Evolutionary conservation across 2,888 invertebrate species (phyloP), one percentile per base, ranked within the genome.

Genomic region (Ennomos quercinarius): DNA sequence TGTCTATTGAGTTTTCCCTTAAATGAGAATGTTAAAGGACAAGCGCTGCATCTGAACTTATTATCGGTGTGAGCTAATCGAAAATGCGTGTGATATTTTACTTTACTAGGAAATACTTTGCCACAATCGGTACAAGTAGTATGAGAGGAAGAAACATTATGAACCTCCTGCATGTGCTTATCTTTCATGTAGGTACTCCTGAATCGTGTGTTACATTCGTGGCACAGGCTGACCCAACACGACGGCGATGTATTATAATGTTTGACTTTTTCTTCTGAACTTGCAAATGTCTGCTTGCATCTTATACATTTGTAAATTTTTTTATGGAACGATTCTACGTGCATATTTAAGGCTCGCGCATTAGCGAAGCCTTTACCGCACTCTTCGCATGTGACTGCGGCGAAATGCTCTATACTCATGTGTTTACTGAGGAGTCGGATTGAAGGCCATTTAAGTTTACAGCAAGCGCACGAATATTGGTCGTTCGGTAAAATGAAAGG

Each of bases 391-490:
- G 68, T 64, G 37, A 63, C 67, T 5, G 67, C 68, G 8, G 65
- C 49, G 44, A 68, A 78, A 49, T 77, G 77, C 0, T 63, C 55
- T 50, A 68, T 66, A 1, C 69, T 67, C 61, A 65, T 63, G 51
- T 78, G 78, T 34, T 70, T 67, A 34, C 71, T 69, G 6, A 77
- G 47, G 6, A 65, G 64, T 4, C 67, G 66, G n/a, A 77, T 37
- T 0, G 60, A 64, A 0, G 60, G 45, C 10, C 43, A 17, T 42
- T 62, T 65, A 4, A 47, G 11, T 12, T 63, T 43, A 42, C 70
- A 70, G 8, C 63, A 9, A 1, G 46, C 13, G 35, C 71, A 71
- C 6, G 12, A 10, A 52, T 61, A 64, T 13, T 65, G 61, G 11
- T 63, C 56, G 35, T 63, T 63, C 0, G 53, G 57, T 9, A 71